phyloP scores from a whole-genome alignment of 2,113 vertebrate species.

The Corythoichthys intestinalis region DNA sequence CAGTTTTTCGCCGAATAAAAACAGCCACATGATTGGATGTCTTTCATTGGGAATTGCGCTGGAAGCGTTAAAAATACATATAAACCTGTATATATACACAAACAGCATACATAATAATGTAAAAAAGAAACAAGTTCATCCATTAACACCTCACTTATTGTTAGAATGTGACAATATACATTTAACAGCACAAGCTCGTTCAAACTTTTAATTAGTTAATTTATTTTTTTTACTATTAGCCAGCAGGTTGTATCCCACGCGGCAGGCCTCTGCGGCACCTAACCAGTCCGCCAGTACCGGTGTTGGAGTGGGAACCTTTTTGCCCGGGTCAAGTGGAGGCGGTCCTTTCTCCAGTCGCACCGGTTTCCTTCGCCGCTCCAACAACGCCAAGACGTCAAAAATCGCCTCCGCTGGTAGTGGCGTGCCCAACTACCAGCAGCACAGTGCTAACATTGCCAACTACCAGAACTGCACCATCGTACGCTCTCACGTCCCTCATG shows the following conservation, averaged over 20 bases:
- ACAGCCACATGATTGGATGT: background rate
- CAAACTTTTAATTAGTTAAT: background rate
- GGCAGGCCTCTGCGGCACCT: slow-evolving; percentile 47
- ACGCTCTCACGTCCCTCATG: slow-evolving; percentile 78
- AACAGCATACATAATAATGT: background rate
- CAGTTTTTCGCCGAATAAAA: background rate
- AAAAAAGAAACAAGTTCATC: background rate
- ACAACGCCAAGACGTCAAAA: slow-evolving; percentile 68
- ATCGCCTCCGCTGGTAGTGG: slow-evolving; percentile 53
- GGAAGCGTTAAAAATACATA: background rate
- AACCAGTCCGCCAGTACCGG: slow-evolving; percentile 23
- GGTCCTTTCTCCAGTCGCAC: slow-evolving; percentile 65
- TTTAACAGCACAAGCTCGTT: background rate
- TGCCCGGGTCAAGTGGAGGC: slow-evolving; percentile 8
- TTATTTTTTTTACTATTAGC: slow-evolving; percentile 18
- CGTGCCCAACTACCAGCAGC: slow-evolving; percentile 62
- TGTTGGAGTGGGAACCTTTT: slow-evolving; percentile 10
- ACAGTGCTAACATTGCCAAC: slow-evolving; percentile 75
- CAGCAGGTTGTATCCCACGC: slow-evolving; percentile 61
- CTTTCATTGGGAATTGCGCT: background rate
- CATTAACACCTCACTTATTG: background rate
- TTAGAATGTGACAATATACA: background rate
- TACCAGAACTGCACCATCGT: slow-evolving; percentile 89
- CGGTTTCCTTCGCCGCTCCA: slow-evolving; percentile 77
- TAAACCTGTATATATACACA: background rate